Base-by-base conservation (phyloP, 1,140 invertebrate species). In the Calycopis cecrops region DNA sequence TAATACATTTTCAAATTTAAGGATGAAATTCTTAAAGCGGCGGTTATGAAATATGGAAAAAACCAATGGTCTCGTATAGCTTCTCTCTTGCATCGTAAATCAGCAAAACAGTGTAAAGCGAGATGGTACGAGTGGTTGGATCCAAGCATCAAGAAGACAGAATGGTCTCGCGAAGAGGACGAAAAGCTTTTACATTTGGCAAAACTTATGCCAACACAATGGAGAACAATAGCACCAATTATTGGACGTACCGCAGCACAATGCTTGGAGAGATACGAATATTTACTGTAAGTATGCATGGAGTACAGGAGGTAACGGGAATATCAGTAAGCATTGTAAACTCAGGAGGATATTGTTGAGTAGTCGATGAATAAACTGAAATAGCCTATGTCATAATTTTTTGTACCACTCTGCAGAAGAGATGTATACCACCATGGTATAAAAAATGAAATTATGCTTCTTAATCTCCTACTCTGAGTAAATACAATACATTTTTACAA, bases 31-130 rank as follows among this genome's bases (percentile, higher is more conserved):
- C 91, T 99, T 21, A 99, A 99, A 91, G 99, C 99, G 48, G 99
- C 99, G 85, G 98, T 99, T 48, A 99, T 99, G 98, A 99, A 99
- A 95, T 99, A 99, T 96, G 99, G 99, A 50, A 99, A 99, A 92
- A 99, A 99, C 84, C 98, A 99, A 78, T 99, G 99, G 99, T 98
- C 97, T 56, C 93, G 99, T 71, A 99, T 99, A 88, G 99, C 99
- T 21, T 99, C 99, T 0, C 77, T 99, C 33, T 88, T 99, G 4
- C 99, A 99, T 85, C 91, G 98, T 67, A 99, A 99, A 88, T 99
- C 98, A 3, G 98, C 99, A 0, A 99, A 99, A 88, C 99, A 99
- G 77, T 99, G 99, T 85, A 99, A 99, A 89, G 98, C 98, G 9
- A 92, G 99, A 72, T 99, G 99, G 98, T 99, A 97, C 85, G 98